These are phyloP conservation scores for Indri indri DNA, from an alignment of 2,113 vertebrate species.

Conservation along the genomic window DNA sequence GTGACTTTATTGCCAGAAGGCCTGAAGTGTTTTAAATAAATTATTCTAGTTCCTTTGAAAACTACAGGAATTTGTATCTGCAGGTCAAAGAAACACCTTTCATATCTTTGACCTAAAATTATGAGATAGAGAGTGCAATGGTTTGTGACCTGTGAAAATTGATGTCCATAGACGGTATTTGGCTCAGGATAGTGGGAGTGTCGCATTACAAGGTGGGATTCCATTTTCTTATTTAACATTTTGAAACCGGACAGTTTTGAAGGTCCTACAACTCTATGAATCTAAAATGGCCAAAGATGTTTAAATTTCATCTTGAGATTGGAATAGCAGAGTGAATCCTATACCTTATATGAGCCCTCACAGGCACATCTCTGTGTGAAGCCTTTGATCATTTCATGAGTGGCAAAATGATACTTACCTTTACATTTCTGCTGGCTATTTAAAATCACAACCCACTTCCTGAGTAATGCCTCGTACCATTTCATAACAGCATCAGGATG, in stretches of 20 bases:
- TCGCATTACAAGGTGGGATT: not conserved
- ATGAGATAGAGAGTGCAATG: not conserved
- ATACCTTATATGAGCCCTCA: not conserved
- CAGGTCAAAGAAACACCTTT: not conserved
- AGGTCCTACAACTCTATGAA: not conserved
- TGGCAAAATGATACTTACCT: slow-evolving; percentile 69
- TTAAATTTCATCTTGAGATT: slow-evolving; percentile 1
- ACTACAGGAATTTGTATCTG: not conserved
- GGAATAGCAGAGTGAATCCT: not conserved
- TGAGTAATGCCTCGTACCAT: slow-evolving; percentile 57
- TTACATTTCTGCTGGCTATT: slow-evolving; percentile 72
- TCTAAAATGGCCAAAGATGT: slow-evolving; percentile 8
- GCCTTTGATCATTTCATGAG: slow-evolving; percentile 57
- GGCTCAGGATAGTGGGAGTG: too few relatives aligned
- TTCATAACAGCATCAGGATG: slow-evolving; percentile 37
- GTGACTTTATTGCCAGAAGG: not conserved
- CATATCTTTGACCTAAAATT: not conserved
- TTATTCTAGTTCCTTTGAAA: not conserved
- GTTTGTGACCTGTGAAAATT: not conserved
- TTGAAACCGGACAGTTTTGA: not conserved
- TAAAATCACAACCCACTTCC: slow-evolving; percentile 22
- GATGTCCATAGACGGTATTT: not conserved
- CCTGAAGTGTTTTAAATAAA: not conserved
- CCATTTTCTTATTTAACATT: not conserved
- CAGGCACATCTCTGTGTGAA: slow-evolving; percentile 14